Conservation (phyloP, 2,113 vertebrate genomes). For the Monarcha castaneiventris region DNA sequence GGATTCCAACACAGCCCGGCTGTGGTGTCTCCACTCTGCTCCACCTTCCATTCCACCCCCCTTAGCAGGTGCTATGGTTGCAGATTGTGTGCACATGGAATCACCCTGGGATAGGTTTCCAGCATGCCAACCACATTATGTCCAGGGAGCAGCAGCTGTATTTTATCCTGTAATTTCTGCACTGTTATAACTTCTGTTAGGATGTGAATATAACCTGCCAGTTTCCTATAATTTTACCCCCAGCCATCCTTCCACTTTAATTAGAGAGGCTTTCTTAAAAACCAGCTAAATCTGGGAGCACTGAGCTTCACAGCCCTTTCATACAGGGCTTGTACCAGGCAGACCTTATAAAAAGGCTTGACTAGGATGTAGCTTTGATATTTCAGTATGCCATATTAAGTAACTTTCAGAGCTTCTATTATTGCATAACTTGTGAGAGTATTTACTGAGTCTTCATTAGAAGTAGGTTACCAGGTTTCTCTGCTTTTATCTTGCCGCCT, state of each 20-base stretch:
- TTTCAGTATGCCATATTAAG: not conserved
- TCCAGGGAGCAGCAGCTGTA: not conserved
- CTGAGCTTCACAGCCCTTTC: not conserved
- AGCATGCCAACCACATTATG: not conserved
- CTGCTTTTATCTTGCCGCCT: conserved; percentile 24
- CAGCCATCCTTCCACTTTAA: not conserved
- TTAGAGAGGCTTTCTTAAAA: not conserved
- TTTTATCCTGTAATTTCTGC: not conserved
- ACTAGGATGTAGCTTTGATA: not conserved
- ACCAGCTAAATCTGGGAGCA: not conserved
- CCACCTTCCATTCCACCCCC: not conserved
- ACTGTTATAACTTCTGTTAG: not conserved
- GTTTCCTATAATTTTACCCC: not conserved
- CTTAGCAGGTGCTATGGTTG: not conserved
- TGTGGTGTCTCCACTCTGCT: not conserved
- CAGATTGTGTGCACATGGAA: not conserved
- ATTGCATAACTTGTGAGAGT: not conserved
- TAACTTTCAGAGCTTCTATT: not conserved
- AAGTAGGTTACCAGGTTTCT: conserved; percentile 1
- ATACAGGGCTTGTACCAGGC: not conserved
- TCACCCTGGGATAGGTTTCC: not conserved
- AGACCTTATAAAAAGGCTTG: not conserved
- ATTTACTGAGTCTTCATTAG: not conserved
- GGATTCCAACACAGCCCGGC: not conserved
- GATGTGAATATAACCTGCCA: not conserved